Evolutionary conservation across 2,113 vertebrate species (phyloP), one percentile per base, ranked within the genome.

Genomic region (Notothenia coriiceps): DNA sequence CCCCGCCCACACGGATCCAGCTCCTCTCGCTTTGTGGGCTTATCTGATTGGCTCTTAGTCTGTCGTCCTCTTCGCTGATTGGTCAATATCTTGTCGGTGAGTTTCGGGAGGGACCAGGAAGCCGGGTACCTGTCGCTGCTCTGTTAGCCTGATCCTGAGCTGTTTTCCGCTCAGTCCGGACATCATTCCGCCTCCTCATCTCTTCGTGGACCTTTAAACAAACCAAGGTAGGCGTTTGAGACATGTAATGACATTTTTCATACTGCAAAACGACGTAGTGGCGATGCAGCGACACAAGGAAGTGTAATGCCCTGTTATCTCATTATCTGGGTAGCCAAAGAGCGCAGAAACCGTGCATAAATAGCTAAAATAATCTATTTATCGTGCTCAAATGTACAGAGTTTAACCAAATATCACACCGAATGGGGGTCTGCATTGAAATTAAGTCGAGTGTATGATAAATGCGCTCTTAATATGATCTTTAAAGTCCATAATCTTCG

Each of bases 21-120:
- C 63, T 49, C 65, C 35, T 29, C 8, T 2, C 10, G 13, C 15
- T 15, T 40, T 80, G 80, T 86, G 86, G 67, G 18, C 14, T 29
- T 18, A 11, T 73, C 46, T 76, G 80, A 89, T 93, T 91, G 86
- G 90, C 13, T 0, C 2, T 0, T 1, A 1, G 0, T 1, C 8
- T 40, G 12, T 5, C 0, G 6, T 1, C 6, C 49, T 65, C 12
- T 22, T 55, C 29, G 70, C 51, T 80, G 79, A 92, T 94, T 92
- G 89, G 91, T 5, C 11, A 2, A 8, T 9, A 14, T 3, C 1
- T 11, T 51, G 46, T 51, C 52, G n/a, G 0, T 0, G 29, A 29
- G 29, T 29, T 29, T 25, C 2, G 0, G 46, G 10, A 47, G 17
- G 33, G 40, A 54, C 49, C 33, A 22, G 72, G 74, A 70, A 72